Base-by-base conservation (phyloP, 2,113 vertebrate genomes). In the Theristicus caerulescens region DNA sequence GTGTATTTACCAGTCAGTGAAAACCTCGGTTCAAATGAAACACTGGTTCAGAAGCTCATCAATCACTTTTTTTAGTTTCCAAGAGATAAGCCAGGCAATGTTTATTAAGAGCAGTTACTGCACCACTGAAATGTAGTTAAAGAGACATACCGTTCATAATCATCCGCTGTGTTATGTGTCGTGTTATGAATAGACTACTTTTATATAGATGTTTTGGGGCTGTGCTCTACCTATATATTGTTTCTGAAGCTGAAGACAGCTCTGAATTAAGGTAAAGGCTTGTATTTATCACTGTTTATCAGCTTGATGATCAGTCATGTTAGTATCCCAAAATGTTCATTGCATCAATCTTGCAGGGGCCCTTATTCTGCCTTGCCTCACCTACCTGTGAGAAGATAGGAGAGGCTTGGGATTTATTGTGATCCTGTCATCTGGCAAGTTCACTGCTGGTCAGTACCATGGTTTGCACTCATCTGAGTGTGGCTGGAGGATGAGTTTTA, bases 1-100 rank as follows among this genome's bases (percentile, higher is more conserved):
- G 94, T 74, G 67, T 85, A 97, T 98, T 98, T 98, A 98, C 98
- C 98, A 97, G 97, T 94, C 97, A 98, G 72, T 74, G 97, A 96
- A 92, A 97, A 97, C 95, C 78, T 97, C 47, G 4, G 82, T 82
- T 97, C 92, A 95, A 98, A 98, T 92, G 96, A 98, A 97, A 96
- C 86, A 83, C 36, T 66, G 57, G 55, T 52, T 89, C 88, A 94
- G 62, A 93, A 91, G 44, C 20, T 73, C 91, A 97, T 95, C 78
- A 94, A 96, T 96, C 92, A 96, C 67, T 36, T 80, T 66, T 91
- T 94, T 94, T 65, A 66, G 72, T 95, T 95, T 96, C 71, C 65
- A 92, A 67, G 82, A 97, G 92, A 94, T 94, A 97, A 95, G 36
- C 49, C 90, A 98, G 89, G 18, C 76, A 94, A 72, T 72, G 31